These are phyloP conservation scores for Epinephelus awoara DNA, from an alignment of 2,797 vertebrate genomes.

Conservation along the genomic window DNA sequence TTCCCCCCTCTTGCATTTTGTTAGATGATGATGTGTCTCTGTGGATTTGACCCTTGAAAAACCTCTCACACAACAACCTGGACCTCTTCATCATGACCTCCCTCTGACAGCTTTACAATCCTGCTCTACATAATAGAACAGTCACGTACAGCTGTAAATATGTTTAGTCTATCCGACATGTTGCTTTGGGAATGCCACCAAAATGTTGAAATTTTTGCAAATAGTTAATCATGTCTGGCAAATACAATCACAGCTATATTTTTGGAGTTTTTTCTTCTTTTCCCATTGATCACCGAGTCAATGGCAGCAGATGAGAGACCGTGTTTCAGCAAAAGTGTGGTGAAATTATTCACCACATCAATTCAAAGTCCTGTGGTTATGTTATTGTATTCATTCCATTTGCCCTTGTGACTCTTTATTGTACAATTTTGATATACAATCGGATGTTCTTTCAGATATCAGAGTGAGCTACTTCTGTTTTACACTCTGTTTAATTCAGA, in stretches of 20 bases:
- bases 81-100: constrained; percentile 57
- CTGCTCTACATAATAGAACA: constrained; percentile 19
- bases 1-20: constrained; percentile 43
- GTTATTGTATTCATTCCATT: not conserved
- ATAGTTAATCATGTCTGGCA: not conserved
- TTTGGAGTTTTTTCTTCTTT: not conserved
- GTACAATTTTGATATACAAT: not conserved
- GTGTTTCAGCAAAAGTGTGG: not conserved
- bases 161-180: not conserved
- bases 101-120: constrained; percentile 39
- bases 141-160: not conserved
- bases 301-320: not conserved
- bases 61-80: constrained; percentile 32
- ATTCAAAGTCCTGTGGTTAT: not conserved
- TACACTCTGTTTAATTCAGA: not conserved
- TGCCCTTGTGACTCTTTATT: not conserved
- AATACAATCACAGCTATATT: not conserved
- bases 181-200: not conserved
- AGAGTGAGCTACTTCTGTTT: not conserved
- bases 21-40: constrained; percentile 62
- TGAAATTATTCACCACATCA: not conserved
- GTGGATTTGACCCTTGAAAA: constrained; percentile 60
- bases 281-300: not conserved
- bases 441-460: not conserved
- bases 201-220: not conserved